These are phyloP conservation scores for Anthoscopus minutus DNA, from an alignment of 2,113 vertebrate genomes.

Conservation along the genomic window DNA sequence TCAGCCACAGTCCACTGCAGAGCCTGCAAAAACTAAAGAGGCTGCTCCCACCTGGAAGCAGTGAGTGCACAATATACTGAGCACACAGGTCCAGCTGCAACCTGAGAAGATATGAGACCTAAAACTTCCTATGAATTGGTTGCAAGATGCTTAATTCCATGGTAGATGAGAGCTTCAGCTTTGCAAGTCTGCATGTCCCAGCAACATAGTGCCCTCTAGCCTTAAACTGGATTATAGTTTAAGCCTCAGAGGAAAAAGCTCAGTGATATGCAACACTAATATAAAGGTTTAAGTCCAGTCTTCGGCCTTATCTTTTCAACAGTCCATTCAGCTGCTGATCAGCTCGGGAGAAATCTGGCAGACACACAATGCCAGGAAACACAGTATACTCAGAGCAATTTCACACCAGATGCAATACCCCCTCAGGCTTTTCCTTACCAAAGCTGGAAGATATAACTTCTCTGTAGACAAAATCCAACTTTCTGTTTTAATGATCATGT, in stretches of 20 bases:
- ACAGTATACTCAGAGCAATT: background rate
- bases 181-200: background rate
- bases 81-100: background rate
- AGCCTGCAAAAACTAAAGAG: background rate
- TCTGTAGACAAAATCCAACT: background rate
- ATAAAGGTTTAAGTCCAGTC: background rate
- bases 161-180: background rate
- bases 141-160: background rate
- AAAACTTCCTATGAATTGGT: background rate
- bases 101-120: background rate
- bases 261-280: background rate
- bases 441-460: background rate
- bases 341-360: background rate
- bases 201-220: slow-evolving; percentile 59
- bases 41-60: background rate
- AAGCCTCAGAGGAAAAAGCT: background rate
- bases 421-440: background rate
- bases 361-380: background rate
- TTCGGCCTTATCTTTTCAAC: background rate
- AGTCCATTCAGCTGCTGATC: background rate
- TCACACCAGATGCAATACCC: background rate
- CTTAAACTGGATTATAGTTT: background rate
- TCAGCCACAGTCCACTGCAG: background rate
- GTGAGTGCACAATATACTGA: background rate
- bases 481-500: background rate